Evolutionary conservation across 2,113 vertebrate species (phyloP).

Genomic region (Hyperopisus bebe): DNA sequence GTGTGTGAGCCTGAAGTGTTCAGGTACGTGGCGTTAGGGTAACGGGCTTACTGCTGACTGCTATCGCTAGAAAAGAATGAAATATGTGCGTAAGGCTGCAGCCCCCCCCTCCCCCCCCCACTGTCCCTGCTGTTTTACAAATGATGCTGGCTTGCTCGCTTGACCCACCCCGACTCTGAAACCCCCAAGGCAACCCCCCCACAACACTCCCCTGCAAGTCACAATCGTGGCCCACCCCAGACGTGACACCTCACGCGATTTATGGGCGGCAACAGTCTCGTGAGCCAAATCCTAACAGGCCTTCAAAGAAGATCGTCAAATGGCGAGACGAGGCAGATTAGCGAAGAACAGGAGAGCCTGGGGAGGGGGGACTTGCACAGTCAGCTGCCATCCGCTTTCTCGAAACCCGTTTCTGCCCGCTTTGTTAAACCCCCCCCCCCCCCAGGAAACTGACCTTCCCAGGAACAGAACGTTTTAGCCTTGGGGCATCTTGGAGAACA

Average conservation of each 20-base stretch:
- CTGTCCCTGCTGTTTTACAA: background rate
- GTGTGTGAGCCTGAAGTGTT: background rate
- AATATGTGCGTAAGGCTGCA: background rate
- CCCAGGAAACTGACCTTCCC: background rate
- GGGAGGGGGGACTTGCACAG: background rate
- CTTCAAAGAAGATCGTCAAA: background rate
- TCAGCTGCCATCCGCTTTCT: background rate
- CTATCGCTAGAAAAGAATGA: background rate
- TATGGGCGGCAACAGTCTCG: background rate
- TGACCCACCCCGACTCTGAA: background rate
- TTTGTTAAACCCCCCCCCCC: background rate
- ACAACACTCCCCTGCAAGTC: background rate
- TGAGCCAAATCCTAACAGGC: background rate
- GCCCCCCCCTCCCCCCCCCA: background rate
- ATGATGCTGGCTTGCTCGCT: background rate
- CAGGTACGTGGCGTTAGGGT: background rate
- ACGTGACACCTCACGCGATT: background rate
- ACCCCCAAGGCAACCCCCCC: too few species aligned
- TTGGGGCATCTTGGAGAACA: background rate
- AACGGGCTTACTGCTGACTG: background rate
- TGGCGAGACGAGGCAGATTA: background rate
- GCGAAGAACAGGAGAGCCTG: background rate
- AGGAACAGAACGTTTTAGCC: background rate
- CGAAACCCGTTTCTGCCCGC: background rate
- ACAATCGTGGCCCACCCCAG: background rate